Base-by-base conservation (phyloP, 2,797 vertebrate genomes). In the Pipistrellus kuhlii region DNA sequence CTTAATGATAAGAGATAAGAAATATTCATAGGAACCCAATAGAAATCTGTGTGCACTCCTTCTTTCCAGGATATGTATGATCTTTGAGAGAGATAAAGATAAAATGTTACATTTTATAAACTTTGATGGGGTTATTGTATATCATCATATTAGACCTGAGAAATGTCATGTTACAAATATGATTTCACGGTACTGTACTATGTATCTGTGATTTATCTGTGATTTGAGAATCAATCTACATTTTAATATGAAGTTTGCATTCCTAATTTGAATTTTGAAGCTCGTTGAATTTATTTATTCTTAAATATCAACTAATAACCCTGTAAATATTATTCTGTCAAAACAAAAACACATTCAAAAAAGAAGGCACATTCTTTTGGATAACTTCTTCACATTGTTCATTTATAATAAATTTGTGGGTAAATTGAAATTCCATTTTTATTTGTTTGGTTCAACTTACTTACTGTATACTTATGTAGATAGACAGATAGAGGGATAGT, bases 1-100 rank as follows among this genome's bases (percentile, higher is more conserved):
- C 30, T 94, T 94, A 72, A 90, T 94, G 69, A 81, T 80, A 86
- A 77, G 20, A 82, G 18, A 5, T 53, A 77, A 82, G n/a, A 80
- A 69, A 8, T 72, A 64, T 35, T 20, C 10, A 48, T 0, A 78
- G 46, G 48, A 78, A 18, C 18, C 48, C 10, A 73, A 75, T 44
- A 81, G 46, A 68, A 71, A 12, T 51, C 57, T 89, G 21, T 46
- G 10, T 77, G 11, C 46, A 53, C 59, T 90, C 41, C 83, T 4
- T 35, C 7, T 69, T 88, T 44, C 32, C 15, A n/a, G 5, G 9
- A 27, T 7, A 77, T 72, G 13, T 44, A 30, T 62, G 51, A 12
- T 86, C n/a, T 85, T 69, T 51, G 13, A 17, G 18, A 78, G 59
- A 92, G 9, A 64, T 38, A 75, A 18, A 95, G n/a, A 21, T n/a